Evolutionary conservation across 2,888 invertebrate species (phyloP), one percentile per base, ranked within the genome.

Genomic region (Furcula furcula): DNA sequence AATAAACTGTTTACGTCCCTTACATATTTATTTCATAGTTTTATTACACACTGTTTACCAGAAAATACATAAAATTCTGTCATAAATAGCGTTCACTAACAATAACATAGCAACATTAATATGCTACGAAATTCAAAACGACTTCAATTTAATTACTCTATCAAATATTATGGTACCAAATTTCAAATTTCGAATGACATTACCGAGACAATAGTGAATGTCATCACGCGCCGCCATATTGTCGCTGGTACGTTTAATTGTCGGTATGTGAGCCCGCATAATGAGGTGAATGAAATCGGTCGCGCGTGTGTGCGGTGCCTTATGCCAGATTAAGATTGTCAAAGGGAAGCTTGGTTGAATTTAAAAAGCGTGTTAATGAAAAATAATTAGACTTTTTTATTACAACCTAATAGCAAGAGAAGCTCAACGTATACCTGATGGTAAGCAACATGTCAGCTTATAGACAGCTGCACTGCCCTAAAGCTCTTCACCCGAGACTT

Each of bases 201-300:
- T 54, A 60, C 48, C 40, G 39, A 40, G 32, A 48, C 43, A 40
- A 51, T 46, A 31, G 43, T 26, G 48, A 55, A 62, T 68, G 40
- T 63, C 70, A 52, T 56, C 61, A 61, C 59, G 59, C 52, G 46
- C 36, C 37, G 42, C 48, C 47, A 23, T 27, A 15, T 13, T 56
- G 48, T 46, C 49, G 51, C 56, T 50, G 50, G 54, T 49, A 46
- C 58, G 61, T 60, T 67, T 71, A 72, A 77, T 69, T 67, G 67
- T 29, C 46, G 42, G 73, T 58, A 61, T 78, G 81, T 84, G 84
- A 59, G 70, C 55, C 46, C 62, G 84, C 85, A 84, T 85, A 84
- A 81, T 83, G 71, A 77, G 50, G 35, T 38, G 47, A 14, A 27
- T 15, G 15, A 27, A 27, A 27, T 30, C 25, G 40, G 9, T 27